Evolutionary conservation across 2,113 vertebrate genomes (phyloP).

Genomic region (Pyxicephalus adspersus): DNA sequence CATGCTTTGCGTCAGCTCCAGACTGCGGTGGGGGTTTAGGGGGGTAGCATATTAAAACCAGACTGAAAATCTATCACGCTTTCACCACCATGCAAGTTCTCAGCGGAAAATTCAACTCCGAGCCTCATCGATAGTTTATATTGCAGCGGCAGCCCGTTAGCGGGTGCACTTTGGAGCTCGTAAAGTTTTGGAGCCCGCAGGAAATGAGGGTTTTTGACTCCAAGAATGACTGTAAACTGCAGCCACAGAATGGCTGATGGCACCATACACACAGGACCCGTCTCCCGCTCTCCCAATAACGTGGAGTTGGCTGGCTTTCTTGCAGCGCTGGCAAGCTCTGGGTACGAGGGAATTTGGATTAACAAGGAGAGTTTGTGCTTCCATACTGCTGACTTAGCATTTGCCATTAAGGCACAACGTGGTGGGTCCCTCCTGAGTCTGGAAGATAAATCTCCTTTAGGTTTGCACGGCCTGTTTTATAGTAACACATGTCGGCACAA

Average conservation of each 20-base stretch:
- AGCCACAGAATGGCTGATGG: constrained; percentile 10
- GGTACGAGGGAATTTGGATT: constrained; percentile 32
- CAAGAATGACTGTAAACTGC: constrained; percentile 34
- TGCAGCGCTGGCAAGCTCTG: background rate
- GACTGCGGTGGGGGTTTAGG: too few relatives aligned
- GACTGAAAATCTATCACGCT: constrained; percentile 15
- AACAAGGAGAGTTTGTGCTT: constrained; percentile 36
- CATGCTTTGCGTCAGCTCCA: background rate
- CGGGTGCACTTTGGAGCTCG: background rate
- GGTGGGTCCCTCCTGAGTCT: background rate
- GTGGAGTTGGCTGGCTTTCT: constrained; percentile 2
- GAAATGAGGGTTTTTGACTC: constrained; percentile 20
- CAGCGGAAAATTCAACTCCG: constrained; percentile 35
- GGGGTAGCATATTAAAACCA: constrained; percentile 2
- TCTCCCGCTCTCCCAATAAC: constrained; percentile 19
- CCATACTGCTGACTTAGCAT: constrained; percentile 29
- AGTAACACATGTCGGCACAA: background rate
- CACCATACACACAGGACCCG: constrained; percentile 25
- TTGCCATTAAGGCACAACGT: constrained; percentile 2
- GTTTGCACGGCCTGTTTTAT: background rate
- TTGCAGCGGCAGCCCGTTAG: background rate
- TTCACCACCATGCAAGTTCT: background rate
- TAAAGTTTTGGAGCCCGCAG: constrained; percentile 14
- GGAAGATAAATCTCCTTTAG: background rate
- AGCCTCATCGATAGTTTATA: constrained; percentile 20